Conservation (phyloP, 2,888 invertebrate genomes). For the Scaptomyza tumidula region DNA sequence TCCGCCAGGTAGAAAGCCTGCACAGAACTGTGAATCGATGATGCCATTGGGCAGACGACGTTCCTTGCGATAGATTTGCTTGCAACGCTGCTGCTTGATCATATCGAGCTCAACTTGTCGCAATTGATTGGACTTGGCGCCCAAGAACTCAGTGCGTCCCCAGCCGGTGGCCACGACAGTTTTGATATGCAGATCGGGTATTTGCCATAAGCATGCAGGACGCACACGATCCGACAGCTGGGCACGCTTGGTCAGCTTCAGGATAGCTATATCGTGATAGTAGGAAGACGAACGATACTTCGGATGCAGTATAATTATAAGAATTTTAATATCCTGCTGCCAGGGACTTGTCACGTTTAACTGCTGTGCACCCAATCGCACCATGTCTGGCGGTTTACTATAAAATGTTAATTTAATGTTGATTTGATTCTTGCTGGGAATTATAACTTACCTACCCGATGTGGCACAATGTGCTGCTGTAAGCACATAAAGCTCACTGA, state of each 20-base stretch:
- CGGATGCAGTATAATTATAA: conserved; percentile 85
- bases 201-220: conserved; percentile 84
- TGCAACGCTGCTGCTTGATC: conserved; percentile 77
- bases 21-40: conserved; percentile 84
- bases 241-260: conserved; percentile 83
- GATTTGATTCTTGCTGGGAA: background rate
- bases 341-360: conserved; percentile 83
- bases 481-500: conserved; percentile 85
- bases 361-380: conserved; percentile 86
- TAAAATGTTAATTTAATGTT: conserved; percentile 38
- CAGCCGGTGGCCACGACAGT: conserved; percentile 82
- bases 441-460: conserved; percentile 69
- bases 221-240: conserved; percentile 75
- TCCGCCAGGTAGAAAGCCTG: conserved; percentile 83
- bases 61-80: conserved; percentile 77
- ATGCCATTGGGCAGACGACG: conserved; percentile 83
- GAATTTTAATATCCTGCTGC: conserved; percentile 84
- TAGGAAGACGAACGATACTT: conserved; percentile 85
- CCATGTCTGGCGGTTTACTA: conserved; percentile 85
- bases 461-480: conserved; percentile 86
- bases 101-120: conserved; percentile 83
- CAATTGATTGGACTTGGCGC: conserved; percentile 81
- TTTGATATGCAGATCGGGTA: conserved; percentile 67
- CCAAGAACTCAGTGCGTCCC: conserved; percentile 82
- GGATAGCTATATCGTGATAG: conserved; percentile 87